Percentiles rank a stretch among this genome's conserved stretches.
These are phyloP conservation scores for Chelon auratus DNA, from an alignment of 2,797 vertebrate genomes.

Conservation along the genomic window DNA sequence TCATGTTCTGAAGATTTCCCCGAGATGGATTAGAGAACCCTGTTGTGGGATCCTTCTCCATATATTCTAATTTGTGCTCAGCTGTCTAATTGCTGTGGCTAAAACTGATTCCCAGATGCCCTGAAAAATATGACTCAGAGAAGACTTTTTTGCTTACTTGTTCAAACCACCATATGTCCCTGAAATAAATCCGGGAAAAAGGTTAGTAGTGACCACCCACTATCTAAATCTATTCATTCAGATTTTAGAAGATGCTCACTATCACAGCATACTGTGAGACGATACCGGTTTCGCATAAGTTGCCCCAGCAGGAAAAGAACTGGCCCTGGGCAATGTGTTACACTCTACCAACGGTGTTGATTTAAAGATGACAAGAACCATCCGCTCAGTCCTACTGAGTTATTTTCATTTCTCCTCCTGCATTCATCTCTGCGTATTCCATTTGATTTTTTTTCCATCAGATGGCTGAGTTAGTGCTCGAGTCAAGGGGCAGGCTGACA, in stretches of 20 bases:
- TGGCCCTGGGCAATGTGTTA: background rate
- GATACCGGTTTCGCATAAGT: conserved; percentile 30
- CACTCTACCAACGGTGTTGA: conserved; percentile 9
- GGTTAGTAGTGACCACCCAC: background rate
- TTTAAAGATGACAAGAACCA: background rate
- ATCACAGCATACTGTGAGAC: background rate
- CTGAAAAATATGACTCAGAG: background rate
- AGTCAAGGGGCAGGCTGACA: conserved; percentile 46
- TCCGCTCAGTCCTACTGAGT: background rate
- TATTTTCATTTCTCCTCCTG: background rate
- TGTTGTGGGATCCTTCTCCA: background rate
- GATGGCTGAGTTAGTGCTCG: conserved; percentile 38
- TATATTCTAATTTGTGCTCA: conserved; percentile 27
- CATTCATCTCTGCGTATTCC: conserved; percentile 19
- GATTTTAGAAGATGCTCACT: conserved; percentile 3
- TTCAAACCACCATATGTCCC: conserved; percentile 33
- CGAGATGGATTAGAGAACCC: too few species aligned
- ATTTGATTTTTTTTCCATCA: conserved; percentile 14
- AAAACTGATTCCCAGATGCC: conserved; percentile 37
- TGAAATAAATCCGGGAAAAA: conserved; percentile 14
- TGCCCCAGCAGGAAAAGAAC: conserved; percentile 34
- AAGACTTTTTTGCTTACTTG: conserved; percentile 9
- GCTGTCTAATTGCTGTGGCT: conserved; percentile 10
- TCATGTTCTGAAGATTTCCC: background rate
- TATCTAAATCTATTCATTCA: background rate